Evolutionary conservation across 2,113 vertebrate species (phyloP).

Genomic region (Oryzias celebensis): DNA sequence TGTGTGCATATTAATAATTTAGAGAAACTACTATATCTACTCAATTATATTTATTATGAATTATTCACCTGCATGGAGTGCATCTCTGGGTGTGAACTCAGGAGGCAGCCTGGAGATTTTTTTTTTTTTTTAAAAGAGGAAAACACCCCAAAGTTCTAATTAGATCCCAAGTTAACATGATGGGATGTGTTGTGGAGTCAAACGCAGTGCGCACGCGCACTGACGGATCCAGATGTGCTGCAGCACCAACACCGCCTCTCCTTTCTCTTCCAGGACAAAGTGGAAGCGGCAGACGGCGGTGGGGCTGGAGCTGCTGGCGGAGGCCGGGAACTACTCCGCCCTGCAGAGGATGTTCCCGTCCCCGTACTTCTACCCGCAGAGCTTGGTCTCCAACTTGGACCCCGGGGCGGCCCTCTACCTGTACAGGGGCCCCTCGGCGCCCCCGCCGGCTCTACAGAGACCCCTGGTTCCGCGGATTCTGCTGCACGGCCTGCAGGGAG

Average conservation of each 20-base stretch:
- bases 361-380: constrained; percentile 97
- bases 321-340: constrained; percentile 95
- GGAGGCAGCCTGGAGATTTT: constrained; percentile 43
- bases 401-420: constrained; percentile 93
- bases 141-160: constrained; percentile 32
- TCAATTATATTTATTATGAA: constrained; percentile 93
- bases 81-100: constrained; percentile 60
- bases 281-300: constrained; percentile 98
- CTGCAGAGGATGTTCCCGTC: constrained; percentile 98
- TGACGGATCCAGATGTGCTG: neutral
- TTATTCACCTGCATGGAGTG: constrained; percentile 84
- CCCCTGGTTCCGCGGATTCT: constrained; percentile 94
- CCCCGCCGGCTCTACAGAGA: constrained; percentile 89
- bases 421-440: constrained; percentile 91
- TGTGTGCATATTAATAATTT: constrained; percentile 94
- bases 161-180: constrained; percentile 40
- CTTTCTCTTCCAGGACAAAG: constrained; percentile 83
- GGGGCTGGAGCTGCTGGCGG: constrained; percentile 92
- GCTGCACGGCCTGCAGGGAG: constrained; percentile 92
- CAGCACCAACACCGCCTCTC: neutral
- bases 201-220: neutral
- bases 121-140: constrained; percentile 4
- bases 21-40: constrained; percentile 89
- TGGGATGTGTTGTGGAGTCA: constrained; percentile 12
- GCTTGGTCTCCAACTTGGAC: constrained; percentile 93